phyloP scores from a whole-genome alignment of 2,888 invertebrate genomes.

The Lamellibrachia satsuma region DNA sequence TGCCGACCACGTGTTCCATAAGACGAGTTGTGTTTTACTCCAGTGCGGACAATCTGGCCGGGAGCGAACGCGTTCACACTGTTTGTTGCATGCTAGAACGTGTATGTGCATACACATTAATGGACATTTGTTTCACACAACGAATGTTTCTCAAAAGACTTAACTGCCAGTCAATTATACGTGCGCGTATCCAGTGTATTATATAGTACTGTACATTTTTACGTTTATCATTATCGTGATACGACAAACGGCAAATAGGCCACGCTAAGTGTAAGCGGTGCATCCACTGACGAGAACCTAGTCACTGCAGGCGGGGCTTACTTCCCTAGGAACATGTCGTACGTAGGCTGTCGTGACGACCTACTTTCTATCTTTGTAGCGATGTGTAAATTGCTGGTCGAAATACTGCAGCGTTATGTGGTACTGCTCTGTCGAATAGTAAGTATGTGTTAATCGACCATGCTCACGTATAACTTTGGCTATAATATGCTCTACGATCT shows the following conservation, averaged over 20 bases:
- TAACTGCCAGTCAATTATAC: neutral
- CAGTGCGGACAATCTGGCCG: neutral
- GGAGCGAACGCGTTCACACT: neutral
- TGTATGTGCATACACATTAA: neutral
- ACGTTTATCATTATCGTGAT: neutral
- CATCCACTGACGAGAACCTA: neutral
- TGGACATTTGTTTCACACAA: neutral
- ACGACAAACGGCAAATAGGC: neutral
- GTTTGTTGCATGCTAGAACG: neutral
- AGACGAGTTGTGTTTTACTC: neutral
- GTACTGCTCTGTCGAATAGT: no score
- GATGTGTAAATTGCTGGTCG: no score
- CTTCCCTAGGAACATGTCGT: no score
- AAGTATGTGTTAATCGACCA: no score
- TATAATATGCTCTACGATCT: no score
- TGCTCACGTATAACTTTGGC: no score
- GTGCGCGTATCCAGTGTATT: neutral
- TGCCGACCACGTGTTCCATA: neutral
- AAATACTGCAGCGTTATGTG: no score
- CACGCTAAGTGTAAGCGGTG: neutral
- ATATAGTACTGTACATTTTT: neutral
- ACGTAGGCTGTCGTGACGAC: no score
- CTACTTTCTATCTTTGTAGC: no score
- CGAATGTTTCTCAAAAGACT: neutral
- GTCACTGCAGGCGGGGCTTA: no score